These are phyloP conservation scores for Drymodes brunneopygia DNA, from an alignment of 2,113 vertebrate species.

Conservation along the genomic window DNA sequence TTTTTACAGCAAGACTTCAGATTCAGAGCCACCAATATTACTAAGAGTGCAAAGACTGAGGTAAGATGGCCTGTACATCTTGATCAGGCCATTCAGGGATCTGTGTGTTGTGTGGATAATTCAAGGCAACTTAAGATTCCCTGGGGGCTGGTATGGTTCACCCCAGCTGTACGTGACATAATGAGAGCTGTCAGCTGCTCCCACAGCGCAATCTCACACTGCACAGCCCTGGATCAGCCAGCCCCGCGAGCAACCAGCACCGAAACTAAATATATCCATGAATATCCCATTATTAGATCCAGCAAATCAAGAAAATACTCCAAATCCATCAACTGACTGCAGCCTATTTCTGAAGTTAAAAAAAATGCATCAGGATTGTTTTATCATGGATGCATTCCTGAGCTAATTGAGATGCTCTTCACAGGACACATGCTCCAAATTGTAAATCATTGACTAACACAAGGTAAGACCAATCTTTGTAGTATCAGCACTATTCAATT, in stretches of 20 bases:
- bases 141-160: not conserved
- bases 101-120: not conserved
- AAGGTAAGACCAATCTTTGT: not conserved
- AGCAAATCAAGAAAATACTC: not conserved
- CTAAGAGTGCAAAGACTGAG: not conserved
- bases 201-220: not conserved
- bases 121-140: not conserved
- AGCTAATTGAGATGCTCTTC: not conserved
- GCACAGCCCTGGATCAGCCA: not conserved
- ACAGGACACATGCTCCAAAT: fast-evolving
- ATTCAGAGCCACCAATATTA: not conserved
- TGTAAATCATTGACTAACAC: not conserved
- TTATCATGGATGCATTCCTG: not conserved
- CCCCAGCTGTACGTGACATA: not conserved
- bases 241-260: not conserved
- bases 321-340: not conserved
- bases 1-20: not conserved
- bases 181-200: not conserved
- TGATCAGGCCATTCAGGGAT: not conserved
- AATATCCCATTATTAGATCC: not conserved
- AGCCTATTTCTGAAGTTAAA: not conserved
- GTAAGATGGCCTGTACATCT: not conserved
- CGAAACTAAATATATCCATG: not conserved
- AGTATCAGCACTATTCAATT: not conserved
- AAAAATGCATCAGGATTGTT: not conserved